Evolutionary conservation across 1,140 invertebrate genomes (phyloP).

Genomic region (Caenorhabditis tropicalis): DNA sequence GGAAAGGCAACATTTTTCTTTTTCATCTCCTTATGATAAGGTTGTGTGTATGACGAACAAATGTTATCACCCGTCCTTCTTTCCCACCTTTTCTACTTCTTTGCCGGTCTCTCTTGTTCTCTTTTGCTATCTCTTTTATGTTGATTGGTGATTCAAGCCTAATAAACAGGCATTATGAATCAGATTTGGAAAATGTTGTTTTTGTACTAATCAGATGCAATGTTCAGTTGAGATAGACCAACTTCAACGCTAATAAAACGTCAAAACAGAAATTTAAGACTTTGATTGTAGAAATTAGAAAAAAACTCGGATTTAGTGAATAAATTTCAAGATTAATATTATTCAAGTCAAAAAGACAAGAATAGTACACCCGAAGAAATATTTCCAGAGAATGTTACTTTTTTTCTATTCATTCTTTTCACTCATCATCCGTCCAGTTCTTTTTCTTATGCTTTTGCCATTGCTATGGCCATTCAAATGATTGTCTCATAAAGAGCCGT

Average conservation of each 20-base stretch:
- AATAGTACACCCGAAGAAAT: neutral
- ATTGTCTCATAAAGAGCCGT: slow-evolving; percentile 14
- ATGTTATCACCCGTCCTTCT: neutral
- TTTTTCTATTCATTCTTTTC: neutral
- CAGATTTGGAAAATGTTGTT: neutral
- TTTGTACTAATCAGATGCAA: neutral
- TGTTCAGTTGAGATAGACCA: too few species aligned
- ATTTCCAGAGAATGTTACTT: neutral
- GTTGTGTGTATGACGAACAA: slow-evolving; percentile 26
- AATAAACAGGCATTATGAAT: neutral
- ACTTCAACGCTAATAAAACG: too few species aligned
- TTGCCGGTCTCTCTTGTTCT: neutral
- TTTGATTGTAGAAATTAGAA: too few species aligned
- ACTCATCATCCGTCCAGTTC: neutral
- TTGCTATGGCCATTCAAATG: neutral
- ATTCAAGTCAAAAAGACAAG: too few species aligned
- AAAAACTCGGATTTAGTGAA: too few species aligned
- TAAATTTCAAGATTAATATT: too few species aligned
- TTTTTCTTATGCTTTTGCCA: neutral
- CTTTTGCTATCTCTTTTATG: neutral
- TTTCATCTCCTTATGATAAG: slow-evolving; percentile 27
- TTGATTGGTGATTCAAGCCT: slow-evolving; percentile 3
- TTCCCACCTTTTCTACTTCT: neutral
- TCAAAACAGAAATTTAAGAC: too few species aligned
- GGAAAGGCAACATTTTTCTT: slow-evolving; percentile 3